phyloP scores from a whole-genome alignment of 2,888 invertebrate species.

The Cataglyphis albicans region DNA sequence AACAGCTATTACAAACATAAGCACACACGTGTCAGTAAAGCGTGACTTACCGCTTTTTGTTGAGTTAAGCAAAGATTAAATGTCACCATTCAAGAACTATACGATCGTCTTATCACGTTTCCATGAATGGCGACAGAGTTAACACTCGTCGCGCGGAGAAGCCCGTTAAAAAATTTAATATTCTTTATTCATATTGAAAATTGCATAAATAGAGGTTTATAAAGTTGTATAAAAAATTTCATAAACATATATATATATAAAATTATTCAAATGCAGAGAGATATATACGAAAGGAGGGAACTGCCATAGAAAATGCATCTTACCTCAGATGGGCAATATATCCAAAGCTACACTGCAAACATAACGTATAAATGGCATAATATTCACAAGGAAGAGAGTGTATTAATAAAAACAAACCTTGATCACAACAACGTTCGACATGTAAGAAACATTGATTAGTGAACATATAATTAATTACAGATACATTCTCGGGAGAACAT shows the following conservation, averaged over 20 bases:
- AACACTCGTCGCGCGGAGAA: constrained; percentile 14
- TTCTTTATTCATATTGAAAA: not conserved
- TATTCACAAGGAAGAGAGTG: constrained; percentile 38
- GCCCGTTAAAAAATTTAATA: not conserved
- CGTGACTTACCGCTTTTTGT: constrained; percentile 42
- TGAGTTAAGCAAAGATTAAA: constrained; percentile 47
- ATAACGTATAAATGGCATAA: constrained; percentile 34
- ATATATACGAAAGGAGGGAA: not conserved
- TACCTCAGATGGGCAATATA: constrained; percentile 48
- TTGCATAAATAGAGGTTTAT: not conserved
- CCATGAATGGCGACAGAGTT: not conserved
- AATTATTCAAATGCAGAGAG: not conserved
- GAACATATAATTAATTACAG: constrained; percentile 43
- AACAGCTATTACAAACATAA: constrained; percentile 39
- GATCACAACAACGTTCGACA: constrained; percentile 49
- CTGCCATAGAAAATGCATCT: constrained; percentile 29
- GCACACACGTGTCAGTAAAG: constrained; percentile 37
- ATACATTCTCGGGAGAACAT: constrained; percentile 40
- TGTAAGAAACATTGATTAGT: constrained; percentile 52
- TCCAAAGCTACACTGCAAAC: constrained; percentile 59
- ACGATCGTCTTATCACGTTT: constrained; percentile 30
- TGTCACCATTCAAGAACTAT: constrained; percentile 35
- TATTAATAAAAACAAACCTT: constrained; percentile 49
- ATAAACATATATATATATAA: not conserved
- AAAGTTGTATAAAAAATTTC: not conserved